Percentiles rank a stretch among this genome's conserved stretches.
Conservation (phyloP, 2,113 vertebrate genomes). For the Chauna torquata region DNA sequence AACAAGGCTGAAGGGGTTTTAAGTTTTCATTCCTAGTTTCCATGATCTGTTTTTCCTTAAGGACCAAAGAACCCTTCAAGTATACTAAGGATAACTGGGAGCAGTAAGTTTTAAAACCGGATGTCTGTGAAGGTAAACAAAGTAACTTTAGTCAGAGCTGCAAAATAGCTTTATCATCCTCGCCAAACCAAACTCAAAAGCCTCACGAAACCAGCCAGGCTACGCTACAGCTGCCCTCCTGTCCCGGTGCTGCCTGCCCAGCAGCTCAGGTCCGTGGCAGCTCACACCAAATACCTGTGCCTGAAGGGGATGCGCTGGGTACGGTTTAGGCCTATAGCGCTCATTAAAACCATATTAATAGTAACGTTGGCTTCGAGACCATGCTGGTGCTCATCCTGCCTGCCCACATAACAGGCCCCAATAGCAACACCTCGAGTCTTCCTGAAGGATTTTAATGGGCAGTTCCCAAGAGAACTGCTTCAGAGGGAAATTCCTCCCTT, state of each 20-base stretch:
- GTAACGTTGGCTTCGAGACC: neutral
- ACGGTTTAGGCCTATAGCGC: neutral
- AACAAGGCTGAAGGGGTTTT: neutral
- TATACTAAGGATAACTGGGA: neutral
- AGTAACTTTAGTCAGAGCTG: neutral
- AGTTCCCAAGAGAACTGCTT: neutral
- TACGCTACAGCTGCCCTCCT: neutral
- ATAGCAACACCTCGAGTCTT: neutral
- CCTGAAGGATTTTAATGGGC: neutral
- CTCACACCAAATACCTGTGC: neutral
- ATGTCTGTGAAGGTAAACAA: neutral
- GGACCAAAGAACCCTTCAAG: neutral
- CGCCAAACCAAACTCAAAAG: neutral
- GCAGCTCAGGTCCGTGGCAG: neutral
- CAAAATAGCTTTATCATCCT: neutral
- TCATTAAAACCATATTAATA: neutral
- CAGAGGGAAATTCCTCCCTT: neutral
- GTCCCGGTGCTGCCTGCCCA: neutral
- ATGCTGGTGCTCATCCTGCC: neutral
- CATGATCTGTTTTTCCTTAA: neutral
- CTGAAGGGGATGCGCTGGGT: neutral
- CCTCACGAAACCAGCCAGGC: neutral
- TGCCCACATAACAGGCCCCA: neutral
- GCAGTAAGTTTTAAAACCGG: neutral
- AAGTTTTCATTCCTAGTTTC: neutral